phyloP scores from a whole-genome alignment of 2,113 vertebrate species.

The Sinocyclocheilus maitianheensis region DNA sequence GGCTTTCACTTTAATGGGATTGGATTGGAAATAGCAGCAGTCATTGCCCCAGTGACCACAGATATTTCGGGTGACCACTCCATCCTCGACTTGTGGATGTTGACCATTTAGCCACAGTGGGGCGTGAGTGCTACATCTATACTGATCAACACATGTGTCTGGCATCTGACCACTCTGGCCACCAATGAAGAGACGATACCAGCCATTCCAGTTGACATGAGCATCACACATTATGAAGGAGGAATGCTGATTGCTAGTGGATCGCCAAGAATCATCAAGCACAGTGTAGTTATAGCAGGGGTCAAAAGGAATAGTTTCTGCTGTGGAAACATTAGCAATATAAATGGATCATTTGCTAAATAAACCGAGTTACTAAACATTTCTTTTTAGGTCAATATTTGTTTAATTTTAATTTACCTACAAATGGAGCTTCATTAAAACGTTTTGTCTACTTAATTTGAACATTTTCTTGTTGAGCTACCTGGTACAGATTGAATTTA shows the following conservation, averaged over 20 bases:
- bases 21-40: constrained; percentile 13
- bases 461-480: not conserved
- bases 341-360: not conserved
- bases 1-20: constrained; percentile 26
- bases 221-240: not conserved
- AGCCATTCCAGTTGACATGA: constrained; percentile 26
- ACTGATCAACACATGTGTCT: constrained; percentile 18
- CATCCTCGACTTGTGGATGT: constrained; percentile 27
- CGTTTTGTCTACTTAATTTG: not conserved
- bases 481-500: not conserved
- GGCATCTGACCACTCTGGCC: constrained; percentile 18
- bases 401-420: not conserved
- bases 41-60: not conserved
- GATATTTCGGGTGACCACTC: constrained; percentile 12
- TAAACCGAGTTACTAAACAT: not conserved
- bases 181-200: constrained; percentile 38
- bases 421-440: not conserved
- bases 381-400: not conserved
- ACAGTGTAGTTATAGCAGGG: constrained; percentile 23
- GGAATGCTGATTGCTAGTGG: not conserved
- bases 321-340: not conserved
- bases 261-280: constrained; percentile 23
- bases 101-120: constrained; percentile 42
- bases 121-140: constrained; percentile 32
- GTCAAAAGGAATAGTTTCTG: not conserved